These are phyloP conservation scores for Alloscopus bannaensis DNA, from an alignment of 2,888 invertebrate genomes.

Conservation along the genomic window DNA sequence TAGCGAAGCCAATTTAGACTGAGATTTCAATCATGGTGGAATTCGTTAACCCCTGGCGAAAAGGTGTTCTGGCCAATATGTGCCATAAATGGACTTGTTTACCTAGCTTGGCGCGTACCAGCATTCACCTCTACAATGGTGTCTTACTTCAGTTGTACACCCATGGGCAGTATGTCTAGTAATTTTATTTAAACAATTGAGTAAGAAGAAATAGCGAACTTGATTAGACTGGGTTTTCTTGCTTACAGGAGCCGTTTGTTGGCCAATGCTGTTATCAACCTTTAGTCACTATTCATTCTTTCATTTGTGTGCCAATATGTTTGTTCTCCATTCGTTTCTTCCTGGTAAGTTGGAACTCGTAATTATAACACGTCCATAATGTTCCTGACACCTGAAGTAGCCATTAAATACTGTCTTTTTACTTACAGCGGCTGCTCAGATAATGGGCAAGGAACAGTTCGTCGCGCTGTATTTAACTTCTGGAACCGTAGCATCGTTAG, in stretches of 20 bases:
- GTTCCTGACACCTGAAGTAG: neutral
- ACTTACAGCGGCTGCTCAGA: slow-evolving; percentile 81
- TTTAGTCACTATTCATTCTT: slow-evolving; percentile 94
- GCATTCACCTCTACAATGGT: slow-evolving; percentile 84
- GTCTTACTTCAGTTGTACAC: slow-evolving; percentile 90
- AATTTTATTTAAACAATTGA: neutral
- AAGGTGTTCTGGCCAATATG: slow-evolving; percentile 88
- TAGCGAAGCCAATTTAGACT: slow-evolving; percentile 25
- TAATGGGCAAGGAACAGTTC: slow-evolving; percentile 94
- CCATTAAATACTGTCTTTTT: neutral
- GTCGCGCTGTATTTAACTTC: slow-evolving; percentile 91
- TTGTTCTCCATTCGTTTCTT: slow-evolving; percentile 91
- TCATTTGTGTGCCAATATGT: slow-evolving; percentile 97
- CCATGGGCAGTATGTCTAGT: slow-evolving; percentile 82
- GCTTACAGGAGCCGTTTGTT: slow-evolving; percentile 82
- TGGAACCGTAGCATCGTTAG: slow-evolving; percentile 90
- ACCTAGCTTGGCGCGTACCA: slow-evolving; percentile 88
- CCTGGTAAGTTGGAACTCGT: slow-evolving; percentile 77
- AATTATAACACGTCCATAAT: neutral
- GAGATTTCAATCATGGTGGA: slow-evolving; percentile 82
- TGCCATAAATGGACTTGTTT: slow-evolving; percentile 86
- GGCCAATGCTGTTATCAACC: slow-evolving; percentile 94
- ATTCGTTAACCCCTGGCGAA: slow-evolving; percentile 83
- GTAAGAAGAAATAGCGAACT: slow-evolving; percentile 1
- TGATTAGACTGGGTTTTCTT: slow-evolving; percentile 1